Conservation (phyloP, 2,888 invertebrate species). For the Polydrusus pterygomalis region DNA sequence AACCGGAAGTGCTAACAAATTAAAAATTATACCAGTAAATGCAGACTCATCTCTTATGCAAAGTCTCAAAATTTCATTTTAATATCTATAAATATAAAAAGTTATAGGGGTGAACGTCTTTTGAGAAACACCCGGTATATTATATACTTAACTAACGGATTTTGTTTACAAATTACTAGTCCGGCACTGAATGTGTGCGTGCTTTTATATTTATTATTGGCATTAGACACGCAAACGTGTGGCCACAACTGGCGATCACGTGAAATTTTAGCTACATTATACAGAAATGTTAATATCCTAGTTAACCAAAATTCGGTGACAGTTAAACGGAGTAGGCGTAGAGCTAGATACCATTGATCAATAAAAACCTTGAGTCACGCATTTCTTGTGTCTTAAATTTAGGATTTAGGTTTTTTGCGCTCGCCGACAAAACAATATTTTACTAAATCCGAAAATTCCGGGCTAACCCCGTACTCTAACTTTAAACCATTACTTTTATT, state of each 20-base stretch:
- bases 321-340: slow-evolving; percentile 20
- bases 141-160: background rate
- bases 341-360: slow-evolving; percentile 1
- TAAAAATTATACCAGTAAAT: no score
- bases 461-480: no score
- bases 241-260: slow-evolving; percentile 8
- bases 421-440: no score
- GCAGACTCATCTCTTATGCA: no score
- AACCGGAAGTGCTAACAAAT: no score
- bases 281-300: slow-evolving; percentile 22
- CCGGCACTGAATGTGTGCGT: slow-evolving; percentile 3
- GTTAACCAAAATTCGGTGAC: slow-evolving; percentile 22
- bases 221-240: slow-evolving; percentile 2
- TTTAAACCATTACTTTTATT: no score
- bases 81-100: no score
- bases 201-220: slow-evolving; percentile 9
- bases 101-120: no score
- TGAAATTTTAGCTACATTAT: slow-evolving; percentile 17
- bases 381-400: background rate
- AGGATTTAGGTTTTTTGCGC: background rate
- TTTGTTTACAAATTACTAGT: slow-evolving; percentile 4
- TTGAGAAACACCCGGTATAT: no score
- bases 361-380: slow-evolving; percentile 18
- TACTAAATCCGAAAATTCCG: no score
- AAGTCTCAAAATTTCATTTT: no score